Evolutionary conservation across 2,797 vertebrate species (phyloP), one percentile per base, ranked within the genome.

Genomic region (Tragopan temminckii): DNA sequence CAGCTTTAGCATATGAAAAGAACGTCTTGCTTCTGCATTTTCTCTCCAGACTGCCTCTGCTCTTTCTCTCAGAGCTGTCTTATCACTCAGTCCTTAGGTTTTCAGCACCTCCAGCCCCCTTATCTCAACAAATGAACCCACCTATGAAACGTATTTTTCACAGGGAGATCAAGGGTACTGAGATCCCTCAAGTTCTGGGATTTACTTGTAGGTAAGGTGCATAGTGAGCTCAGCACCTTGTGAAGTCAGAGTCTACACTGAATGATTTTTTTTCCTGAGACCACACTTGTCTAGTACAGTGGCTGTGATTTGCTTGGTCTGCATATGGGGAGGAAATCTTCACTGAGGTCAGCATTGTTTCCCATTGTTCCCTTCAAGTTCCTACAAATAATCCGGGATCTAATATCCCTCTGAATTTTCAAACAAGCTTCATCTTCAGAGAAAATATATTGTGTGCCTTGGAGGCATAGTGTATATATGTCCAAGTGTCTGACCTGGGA

Each of bases 1-100:
- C 94, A 94, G 94, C 15, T 95, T 95, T 94, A 88, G 82, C 85
- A 72, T 63, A 55, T 40, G 70, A 88, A 80, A 96, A 85, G 63
- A 94, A 70, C 25, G 80, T 85, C 53, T 93, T 83, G 45, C 55
- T 88, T 93, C 67, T 85, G 17, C 79, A 38, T 70, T 94, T 90
- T 90, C 24, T 79, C 50, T 85, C 52, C 64, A 45, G 46, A 11
- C 38, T 92, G 82, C 89, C 55, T 92, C 43, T 84, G 85, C 52
- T 91, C 35, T 80, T 91, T 20, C 53, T 81, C 1, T 0, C 31
- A 84, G 38, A 76, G 33, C 62, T 91, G 66, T 45, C 74, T 46
- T 24, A 84, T 63, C 66, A 35, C 31, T 24, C 43, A 48, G 29
- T 33, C 42, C 35, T 89, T 72, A 33, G 53, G 31, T 69, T 85